Percentiles rank a stretch among this genome's conserved stretches.
Conservation (phyloP, 2,113 vertebrate genomes). For the Protomyctophum bolini region DNA sequence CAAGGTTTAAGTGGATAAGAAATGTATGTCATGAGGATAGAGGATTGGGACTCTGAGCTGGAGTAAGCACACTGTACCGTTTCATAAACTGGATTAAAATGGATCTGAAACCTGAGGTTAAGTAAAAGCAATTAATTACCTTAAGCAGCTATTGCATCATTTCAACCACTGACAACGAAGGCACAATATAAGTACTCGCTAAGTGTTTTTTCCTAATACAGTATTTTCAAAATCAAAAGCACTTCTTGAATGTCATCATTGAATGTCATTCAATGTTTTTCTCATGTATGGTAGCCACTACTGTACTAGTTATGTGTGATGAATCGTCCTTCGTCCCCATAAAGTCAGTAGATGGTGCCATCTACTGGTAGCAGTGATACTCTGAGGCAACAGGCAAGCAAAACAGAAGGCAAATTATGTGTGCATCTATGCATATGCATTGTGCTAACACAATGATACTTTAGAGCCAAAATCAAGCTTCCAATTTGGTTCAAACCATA, state of each 20-base stretch:
- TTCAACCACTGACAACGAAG: neutral
- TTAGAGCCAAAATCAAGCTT: constrained; percentile 7
- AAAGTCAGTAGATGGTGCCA: constrained; percentile 33
- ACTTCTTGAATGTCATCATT: neutral
- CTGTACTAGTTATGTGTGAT: too few species aligned
- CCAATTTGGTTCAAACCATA: constrained; percentile 14
- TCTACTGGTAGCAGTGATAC: constrained; percentile 51
- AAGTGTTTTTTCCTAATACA: too few species aligned
- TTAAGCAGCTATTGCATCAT: neutral
- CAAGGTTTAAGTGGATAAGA: constrained; percentile 3
- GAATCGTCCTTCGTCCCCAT: too few species aligned
- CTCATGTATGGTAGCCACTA: neutral
- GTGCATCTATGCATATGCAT: neutral
- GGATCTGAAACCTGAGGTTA: constrained; percentile 62
- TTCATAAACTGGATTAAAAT: constrained; percentile 78
- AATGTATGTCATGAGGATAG: neutral
- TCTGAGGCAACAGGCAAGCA: neutral
- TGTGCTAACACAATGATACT: neutral
- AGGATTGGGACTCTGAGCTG: constrained; percentile 15
- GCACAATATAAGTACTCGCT: neutral
- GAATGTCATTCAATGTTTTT: neutral
- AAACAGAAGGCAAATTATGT: neutral
- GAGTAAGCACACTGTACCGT: neutral
- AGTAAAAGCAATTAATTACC: constrained; percentile 5
- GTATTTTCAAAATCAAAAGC: neutral